Evolutionary conservation across 2,888 invertebrate genomes (phyloP), one percentile per base, ranked within the genome.

Genomic region (Diabrotica balteata): DNA sequence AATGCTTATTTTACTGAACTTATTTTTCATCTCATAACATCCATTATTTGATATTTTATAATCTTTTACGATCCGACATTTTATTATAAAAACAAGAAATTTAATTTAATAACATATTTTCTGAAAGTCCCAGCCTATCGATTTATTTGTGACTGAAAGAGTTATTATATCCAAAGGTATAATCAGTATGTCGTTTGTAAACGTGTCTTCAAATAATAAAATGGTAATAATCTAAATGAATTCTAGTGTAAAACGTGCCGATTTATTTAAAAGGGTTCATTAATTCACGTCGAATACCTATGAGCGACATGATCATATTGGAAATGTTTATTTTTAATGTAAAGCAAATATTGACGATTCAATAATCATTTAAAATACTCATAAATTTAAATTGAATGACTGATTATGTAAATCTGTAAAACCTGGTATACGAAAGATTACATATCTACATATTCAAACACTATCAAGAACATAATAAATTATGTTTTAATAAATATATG

Each of bases 311-410:
- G 42, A 63, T 59, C 58, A 47, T 43, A 67, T 51, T 55, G 42
- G 55, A 44, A 53, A 52, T 68, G 60, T 69, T 66, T 69, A 54
- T 63, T 62, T 68, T 69, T 66, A 63, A 63, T 58, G 51, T 69
- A 59, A 49, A 55, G 63, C 43, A 63, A 63, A 63, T 63, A 55
- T 63, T 55, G 44, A 22, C 57, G 49, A 60, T 59, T 58, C 51
- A 61, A 53, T 62, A 67, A 65, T 67, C 61, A 60, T 63, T 67
- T 55, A 61, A 62, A 67, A 67, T 65, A 64, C 59, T 54, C 58
- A 65, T 57, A 68, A 59, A 68, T 68, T 46, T 59, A 65, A 62
- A 59, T 59, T 55, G 62, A 67, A 70, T 68, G 49, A 67, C 65
- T 70, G 51, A 66, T 69, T 67, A 67, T 70, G 61, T 64, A 61